phyloP scores from a whole-genome alignment of 2,888 invertebrate genomes.

The Teleogryllus oceanicus region DNA sequence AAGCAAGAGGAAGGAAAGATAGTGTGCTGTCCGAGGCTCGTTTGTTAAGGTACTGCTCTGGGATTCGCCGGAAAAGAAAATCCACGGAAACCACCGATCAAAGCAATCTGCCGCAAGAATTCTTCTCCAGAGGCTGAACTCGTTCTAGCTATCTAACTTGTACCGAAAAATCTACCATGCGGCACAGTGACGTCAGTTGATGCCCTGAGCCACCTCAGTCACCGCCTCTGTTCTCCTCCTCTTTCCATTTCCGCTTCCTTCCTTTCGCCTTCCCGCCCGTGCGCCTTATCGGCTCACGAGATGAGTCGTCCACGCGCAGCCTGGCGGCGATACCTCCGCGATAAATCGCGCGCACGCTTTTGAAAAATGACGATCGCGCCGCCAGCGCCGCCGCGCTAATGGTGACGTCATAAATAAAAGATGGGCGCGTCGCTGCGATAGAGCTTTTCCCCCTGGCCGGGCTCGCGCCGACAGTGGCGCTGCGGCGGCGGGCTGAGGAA shows the following conservation, averaged over 20 bases:
- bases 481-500: neutral
- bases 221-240: too few species aligned
- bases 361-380: neutral
- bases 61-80: too few species aligned
- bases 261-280: neutral
- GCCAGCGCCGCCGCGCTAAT: neutral
- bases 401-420: constrained; percentile 18
- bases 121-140: too few species aligned
- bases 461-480: neutral
- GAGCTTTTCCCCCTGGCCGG: neutral
- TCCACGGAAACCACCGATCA: too few species aligned
- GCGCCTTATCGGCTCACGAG: neutral
- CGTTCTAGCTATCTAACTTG: too few species aligned
- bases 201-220: too few species aligned
- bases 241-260: neutral
- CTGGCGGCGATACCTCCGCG: neutral
- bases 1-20: too few species aligned
- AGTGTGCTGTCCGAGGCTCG: too few species aligned
- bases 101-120: too few species aligned
- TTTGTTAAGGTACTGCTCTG: too few species aligned
- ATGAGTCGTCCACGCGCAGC: neutral
- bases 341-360: neutral
- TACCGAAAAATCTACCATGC: too few species aligned
- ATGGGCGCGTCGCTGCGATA: neutral
- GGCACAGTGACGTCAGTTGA: too few species aligned